Conservation (phyloP, 2,888 invertebrate species). For the Osmoderma eremita region DNA sequence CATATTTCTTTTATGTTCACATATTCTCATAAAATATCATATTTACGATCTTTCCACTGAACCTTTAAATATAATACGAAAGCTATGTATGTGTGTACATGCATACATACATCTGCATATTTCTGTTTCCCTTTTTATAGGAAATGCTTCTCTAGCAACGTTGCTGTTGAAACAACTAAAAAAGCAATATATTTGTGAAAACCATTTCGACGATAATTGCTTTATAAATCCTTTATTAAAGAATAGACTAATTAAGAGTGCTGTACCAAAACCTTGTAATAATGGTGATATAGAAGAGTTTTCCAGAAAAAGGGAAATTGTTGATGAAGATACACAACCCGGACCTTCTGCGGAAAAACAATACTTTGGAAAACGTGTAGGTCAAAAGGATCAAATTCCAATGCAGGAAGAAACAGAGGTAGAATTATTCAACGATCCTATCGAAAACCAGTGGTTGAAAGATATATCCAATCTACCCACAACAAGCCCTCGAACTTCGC, state of each 20-base stretch:
- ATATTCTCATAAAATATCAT: not conserved
- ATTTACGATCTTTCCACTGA: not conserved
- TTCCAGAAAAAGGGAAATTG: not conserved
- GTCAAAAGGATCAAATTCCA: not conserved
- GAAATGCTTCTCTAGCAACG: not conserved
- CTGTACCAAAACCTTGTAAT: conserved; percentile 6
- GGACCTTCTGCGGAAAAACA: not conserved
- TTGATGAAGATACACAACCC: not conserved
- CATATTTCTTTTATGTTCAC: conserved; percentile 4
- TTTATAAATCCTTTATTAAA: not conserved
- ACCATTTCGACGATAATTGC: conserved; percentile 12
- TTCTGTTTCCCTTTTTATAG: not conserved
- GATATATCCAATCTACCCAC: not conserved
- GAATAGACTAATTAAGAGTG: not conserved
- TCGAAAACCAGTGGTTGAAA: not conserved
- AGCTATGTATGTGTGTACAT: not conserved
- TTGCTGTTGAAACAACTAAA: not conserved
- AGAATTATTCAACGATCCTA: not conserved
- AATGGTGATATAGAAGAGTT: not conserved
- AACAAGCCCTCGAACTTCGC: no score
- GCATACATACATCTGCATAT: no score
- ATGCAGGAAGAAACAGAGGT: not conserved
- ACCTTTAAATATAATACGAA: not conserved
- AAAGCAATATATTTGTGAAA: not conserved
- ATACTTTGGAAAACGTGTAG: not conserved